A percentile compares a stretch with the other conserved stretches of the same genome.
Evolutionary conservation across 2,797 vertebrate species (phyloP).

Genomic region (Buphagus erythrorhynchus): DNA sequence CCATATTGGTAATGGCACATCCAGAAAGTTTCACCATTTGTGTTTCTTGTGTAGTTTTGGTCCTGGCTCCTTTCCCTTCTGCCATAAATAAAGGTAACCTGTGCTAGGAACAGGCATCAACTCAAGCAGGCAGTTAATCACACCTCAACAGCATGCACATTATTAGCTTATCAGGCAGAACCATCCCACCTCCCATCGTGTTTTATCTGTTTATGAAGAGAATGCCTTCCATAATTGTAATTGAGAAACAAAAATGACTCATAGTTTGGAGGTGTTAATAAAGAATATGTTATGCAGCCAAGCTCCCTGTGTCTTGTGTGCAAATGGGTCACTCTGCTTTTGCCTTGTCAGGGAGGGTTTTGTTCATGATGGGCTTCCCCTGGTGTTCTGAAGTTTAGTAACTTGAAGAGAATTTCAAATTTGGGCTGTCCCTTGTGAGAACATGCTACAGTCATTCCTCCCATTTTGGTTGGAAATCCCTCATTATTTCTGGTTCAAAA

Average conservation of each 20-base stretch:
- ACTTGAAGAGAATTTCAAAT: neutral
- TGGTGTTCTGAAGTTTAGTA: neutral
- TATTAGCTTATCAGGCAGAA: neutral
- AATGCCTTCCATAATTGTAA: neutral
- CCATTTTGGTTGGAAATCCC: neutral
- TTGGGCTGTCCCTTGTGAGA: neutral
- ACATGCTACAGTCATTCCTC: neutral
- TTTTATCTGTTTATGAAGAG: neutral
- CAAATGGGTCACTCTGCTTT: neutral
- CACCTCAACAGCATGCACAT: neutral
- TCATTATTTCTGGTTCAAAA: neutral
- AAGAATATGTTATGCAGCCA: neutral
- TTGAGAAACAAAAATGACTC: neutral
- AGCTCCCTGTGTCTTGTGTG: neutral
- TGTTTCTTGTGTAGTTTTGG: neutral
- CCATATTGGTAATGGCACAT: neutral
- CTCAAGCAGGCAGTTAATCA: neutral
- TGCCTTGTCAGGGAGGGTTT: neutral
- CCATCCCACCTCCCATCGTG: neutral
- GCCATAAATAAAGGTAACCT: neutral
- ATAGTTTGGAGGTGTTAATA: neutral
- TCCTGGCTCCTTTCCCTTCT: neutral
- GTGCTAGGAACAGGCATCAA: neutral
- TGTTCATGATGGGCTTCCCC: neutral
- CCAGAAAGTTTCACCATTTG: neutral